Conservation (phyloP, 2,888 invertebrate species). For the Blastobasis adustella region DNA sequence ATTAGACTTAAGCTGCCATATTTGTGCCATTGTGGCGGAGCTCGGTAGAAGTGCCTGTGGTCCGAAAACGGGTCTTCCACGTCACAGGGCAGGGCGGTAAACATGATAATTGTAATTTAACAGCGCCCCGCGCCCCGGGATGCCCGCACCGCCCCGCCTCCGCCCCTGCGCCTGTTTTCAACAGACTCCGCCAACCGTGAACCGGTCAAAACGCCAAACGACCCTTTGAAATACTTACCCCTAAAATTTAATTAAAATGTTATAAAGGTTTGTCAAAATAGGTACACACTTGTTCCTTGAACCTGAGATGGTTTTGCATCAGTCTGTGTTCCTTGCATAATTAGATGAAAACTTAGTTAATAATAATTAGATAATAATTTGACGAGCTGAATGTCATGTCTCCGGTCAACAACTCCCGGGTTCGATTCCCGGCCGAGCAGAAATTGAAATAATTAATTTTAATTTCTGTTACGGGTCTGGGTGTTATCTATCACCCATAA, state of each 20-base stretch:
- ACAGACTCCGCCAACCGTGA: conserved; percentile 39
- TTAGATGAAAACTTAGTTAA: no score
- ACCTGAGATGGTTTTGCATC: background rate
- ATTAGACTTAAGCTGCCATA: no score
- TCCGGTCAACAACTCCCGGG: no score
- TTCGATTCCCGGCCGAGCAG: no score
- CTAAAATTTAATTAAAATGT: conserved; percentile 60
- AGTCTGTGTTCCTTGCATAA: no score
- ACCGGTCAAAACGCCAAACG: conserved; percentile 46
- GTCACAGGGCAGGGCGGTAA: conserved; percentile 35
- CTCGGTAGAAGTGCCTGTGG: conserved; percentile 26
- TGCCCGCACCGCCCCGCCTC: conserved; percentile 9
- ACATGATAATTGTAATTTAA: conserved; percentile 62
- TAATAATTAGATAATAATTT: no score
- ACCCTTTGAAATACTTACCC: conserved; percentile 42
- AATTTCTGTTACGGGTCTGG: no score
- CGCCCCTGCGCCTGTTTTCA: conserved; percentile 27
- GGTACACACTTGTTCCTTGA: background rate
- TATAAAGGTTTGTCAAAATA: conserved; percentile 33
- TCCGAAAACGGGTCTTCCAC: conserved; percentile 29
- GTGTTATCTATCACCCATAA: no score
- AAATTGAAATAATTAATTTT: no score
- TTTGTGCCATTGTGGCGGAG: conserved; percentile 9
- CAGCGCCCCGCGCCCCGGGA: conserved; percentile 19
- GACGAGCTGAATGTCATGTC: no score